These are phyloP conservation scores for Acanthopleura granulata DNA, from an alignment of 2,888 invertebrate species.

Conservation along the genomic window DNA sequence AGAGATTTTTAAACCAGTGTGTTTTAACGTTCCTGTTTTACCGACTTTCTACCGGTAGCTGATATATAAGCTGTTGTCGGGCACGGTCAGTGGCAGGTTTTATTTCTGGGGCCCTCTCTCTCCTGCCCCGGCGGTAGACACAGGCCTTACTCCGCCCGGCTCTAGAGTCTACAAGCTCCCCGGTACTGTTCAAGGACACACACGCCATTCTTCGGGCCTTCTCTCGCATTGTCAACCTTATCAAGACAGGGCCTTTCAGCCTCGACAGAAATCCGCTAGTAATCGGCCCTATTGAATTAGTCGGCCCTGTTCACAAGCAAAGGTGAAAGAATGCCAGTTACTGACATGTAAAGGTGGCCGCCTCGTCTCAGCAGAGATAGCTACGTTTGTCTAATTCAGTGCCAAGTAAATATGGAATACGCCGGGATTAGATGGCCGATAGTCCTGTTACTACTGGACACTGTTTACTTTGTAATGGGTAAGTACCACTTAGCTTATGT, in stretches of 20 bases:
- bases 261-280: not conserved
- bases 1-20: constrained; percentile 6
- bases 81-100: not conserved
- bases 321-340: constrained; percentile 11
- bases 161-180: not conserved
- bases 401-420: constrained; percentile 10
- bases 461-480: constrained; percentile 11
- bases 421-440: not conserved
- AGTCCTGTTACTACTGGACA: not conserved
- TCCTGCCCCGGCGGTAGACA: not conserved
- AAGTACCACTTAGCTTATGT: not conserved
- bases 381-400: not conserved
- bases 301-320: not conserved
- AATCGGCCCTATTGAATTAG: constrained; percentile 6
- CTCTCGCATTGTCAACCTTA: constrained; percentile 12
- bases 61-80: not conserved
- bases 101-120: not conserved
- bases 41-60: not conserved
- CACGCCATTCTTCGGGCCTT: not conserved
- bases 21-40: not conserved
- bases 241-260: not conserved
- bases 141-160: not conserved
- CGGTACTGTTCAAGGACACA: not conserved
- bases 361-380: not conserved
- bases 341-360: not conserved